A percentile compares a stretch with the other conserved stretches of the same genome.
Conservation (phyloP, 1,140 invertebrate species). For the Drosophila arawakana region DNA sequence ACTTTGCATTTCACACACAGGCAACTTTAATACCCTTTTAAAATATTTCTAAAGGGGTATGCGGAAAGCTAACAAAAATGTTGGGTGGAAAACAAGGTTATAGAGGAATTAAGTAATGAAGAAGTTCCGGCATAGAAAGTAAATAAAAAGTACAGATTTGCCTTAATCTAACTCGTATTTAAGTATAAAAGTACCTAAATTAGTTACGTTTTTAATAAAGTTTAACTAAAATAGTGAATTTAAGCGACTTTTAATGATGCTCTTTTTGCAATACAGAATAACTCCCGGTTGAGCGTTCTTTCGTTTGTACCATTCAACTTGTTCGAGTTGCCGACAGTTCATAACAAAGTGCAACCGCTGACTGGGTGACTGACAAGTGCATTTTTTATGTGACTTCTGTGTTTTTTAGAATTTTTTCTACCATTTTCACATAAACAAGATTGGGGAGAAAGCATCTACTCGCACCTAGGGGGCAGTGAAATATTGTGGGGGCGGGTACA, state of each 20-base stretch:
- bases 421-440: slow-evolving; percentile 38
- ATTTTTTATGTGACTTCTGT: slow-evolving; percentile 57
- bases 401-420: slow-evolving; percentile 36
- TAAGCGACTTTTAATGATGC: too few relatives aligned
- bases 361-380: slow-evolving; percentile 72
- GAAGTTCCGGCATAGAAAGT: too few relatives aligned
- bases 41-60: not conserved
- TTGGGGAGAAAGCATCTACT: not conserved
- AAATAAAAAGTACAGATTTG: too few relatives aligned
- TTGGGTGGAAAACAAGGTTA: too few relatives aligned
- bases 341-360: slow-evolving; percentile 52
- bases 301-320: not conserved
- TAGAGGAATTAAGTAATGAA: too few relatives aligned
- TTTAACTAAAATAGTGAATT: too few relatives aligned
- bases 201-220: too few relatives aligned
- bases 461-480: slow-evolving; percentile 3
- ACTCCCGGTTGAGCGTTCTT: not conserved
- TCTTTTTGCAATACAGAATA: not conserved
- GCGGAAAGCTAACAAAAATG: not conserved
- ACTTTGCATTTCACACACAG: slow-evolving; percentile 36
- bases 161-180: too few relatives aligned
- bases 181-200: too few relatives aligned
- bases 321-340: slow-evolving; percentile 52
- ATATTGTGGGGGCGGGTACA: not conserved
- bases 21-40: not conserved